Base-by-base conservation (phyloP, 1,140 invertebrate species). In the Spodoptera frugiperda region DNA sequence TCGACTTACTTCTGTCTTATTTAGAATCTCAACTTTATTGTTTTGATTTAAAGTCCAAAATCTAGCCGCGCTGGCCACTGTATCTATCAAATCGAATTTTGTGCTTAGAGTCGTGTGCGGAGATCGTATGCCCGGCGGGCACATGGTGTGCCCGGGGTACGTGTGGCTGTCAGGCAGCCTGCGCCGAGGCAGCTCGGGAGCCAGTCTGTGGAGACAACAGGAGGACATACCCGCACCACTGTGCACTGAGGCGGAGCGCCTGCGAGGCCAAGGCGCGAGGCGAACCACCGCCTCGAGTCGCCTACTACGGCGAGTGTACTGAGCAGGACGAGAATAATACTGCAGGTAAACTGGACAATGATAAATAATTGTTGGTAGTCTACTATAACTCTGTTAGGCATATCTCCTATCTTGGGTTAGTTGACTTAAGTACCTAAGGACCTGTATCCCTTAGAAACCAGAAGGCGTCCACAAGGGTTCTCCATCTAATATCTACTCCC, bases 121-220 rank as follows among this genome's bases (percentile, higher is more conserved):
- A 84, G 21, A 82, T 93, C 10, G 76, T 87, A 48, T 93, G 92
- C 39, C 89, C 89, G 9, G 74, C 78, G 9, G 91, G 91, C 14
- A 92, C 89, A 51, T 92, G 88, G 89, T 93, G 92, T 51, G 90
- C 89, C 1, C 90, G 92, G n/a, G 92, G 92, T 12, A 77, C 85
- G n/a, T 93, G 91, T 76, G 82, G 91, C 9, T 93, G 92, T 70
- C 77, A 78, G 21, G 82, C 75, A 9, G 78, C 86, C 8, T 93
- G 91, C 76, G 84, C 85, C 0, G 89, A 84, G 12, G 83, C 80
- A 6, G 84, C 83, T 14, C 84, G 89, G 11, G 96, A 97, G 85
- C 96, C 96, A 8, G 97, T 98, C 30, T 99, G 98, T 89, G 97
- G 97, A 51, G 97, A 96, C 84, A 96, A 98, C 84, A 95, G 96